Conservation (phyloP, 2,797 vertebrate species). For the Anguilla megastoma region DNA sequence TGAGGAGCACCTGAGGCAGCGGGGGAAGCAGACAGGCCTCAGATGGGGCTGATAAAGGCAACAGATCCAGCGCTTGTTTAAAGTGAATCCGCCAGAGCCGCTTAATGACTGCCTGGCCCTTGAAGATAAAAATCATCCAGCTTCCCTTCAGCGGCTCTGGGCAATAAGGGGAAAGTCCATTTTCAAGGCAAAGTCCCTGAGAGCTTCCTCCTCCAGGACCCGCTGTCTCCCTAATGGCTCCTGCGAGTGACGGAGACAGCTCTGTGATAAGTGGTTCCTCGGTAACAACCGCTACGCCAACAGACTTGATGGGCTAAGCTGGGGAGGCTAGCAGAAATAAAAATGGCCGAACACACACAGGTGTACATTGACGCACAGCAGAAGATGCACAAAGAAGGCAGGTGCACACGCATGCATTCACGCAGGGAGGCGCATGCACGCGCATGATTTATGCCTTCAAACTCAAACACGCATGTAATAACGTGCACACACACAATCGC, state of each 20-base stretch:
- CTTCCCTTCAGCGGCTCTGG: slow-evolving; percentile 18
- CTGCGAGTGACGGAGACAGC: slow-evolving; percentile 58
- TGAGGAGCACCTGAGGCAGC: slow-evolving; percentile 18
- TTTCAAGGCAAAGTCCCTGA: slow-evolving; percentile 43
- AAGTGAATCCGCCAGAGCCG: slow-evolving; percentile 60
- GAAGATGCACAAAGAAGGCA: not conserved
- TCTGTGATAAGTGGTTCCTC: slow-evolving; percentile 63
- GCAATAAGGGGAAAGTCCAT: slow-evolving; percentile 31
- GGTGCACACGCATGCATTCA: slow-evolving; percentile 1
- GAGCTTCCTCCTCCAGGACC: slow-evolving; percentile 57
- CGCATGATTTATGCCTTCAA: not conserved
- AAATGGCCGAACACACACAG: slow-evolving; percentile 17
- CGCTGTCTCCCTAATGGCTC: slow-evolving; percentile 67
- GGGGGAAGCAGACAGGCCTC: not conserved
- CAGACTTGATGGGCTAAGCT: slow-evolving; percentile 57
- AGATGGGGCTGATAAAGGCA: slow-evolving; percentile 36
- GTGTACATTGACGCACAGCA: not conserved
- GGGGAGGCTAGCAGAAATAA: slow-evolving; percentile 7
- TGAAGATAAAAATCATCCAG: slow-evolving; percentile 45
- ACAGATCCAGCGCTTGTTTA: slow-evolving; percentile 62
- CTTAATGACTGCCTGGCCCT: slow-evolving; percentile 56
- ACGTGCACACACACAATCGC: slow-evolving; percentile 55
- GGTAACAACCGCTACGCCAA: slow-evolving; percentile 62
- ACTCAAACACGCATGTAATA: slow-evolving; percentile 23
- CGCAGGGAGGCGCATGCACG: slow-evolving; percentile 3